Conservation (phyloP, 2,113 vertebrate genomes). For the Equus quagga region DNA sequence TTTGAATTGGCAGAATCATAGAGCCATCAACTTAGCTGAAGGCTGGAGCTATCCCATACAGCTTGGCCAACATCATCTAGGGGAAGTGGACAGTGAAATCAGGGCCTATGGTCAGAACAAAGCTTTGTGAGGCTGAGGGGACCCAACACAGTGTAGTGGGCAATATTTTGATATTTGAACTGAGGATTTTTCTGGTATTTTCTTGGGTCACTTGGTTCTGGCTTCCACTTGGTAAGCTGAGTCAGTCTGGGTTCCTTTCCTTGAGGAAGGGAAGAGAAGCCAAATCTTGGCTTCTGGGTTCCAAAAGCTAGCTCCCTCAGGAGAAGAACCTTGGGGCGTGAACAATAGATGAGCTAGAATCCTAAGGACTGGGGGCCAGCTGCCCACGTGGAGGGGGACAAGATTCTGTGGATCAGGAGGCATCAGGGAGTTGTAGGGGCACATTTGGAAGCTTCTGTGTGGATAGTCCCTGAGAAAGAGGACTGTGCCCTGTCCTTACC, state of each 20-base stretch:
- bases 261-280: background rate
- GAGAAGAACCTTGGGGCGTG: background rate
- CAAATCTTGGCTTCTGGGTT: background rate
- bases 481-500: background rate
- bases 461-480: background rate
- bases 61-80: background rate
- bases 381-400: background rate
- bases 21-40: background rate
- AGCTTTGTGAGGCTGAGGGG: background rate
- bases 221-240: background rate
- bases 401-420: background rate
- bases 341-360: background rate
- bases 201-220: background rate
- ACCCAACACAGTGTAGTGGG: background rate
- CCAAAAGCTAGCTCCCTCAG: background rate
- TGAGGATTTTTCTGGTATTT: background rate
- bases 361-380: background rate
- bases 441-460: background rate
- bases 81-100: background rate
- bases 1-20: background rate
- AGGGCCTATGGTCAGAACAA: background rate
- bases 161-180: background rate
- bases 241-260: background rate
- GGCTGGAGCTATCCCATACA: background rate
- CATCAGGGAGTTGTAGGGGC: background rate